phyloP scores from a whole-genome alignment of 2,888 invertebrate species.

The Noctua janthe region DNA sequence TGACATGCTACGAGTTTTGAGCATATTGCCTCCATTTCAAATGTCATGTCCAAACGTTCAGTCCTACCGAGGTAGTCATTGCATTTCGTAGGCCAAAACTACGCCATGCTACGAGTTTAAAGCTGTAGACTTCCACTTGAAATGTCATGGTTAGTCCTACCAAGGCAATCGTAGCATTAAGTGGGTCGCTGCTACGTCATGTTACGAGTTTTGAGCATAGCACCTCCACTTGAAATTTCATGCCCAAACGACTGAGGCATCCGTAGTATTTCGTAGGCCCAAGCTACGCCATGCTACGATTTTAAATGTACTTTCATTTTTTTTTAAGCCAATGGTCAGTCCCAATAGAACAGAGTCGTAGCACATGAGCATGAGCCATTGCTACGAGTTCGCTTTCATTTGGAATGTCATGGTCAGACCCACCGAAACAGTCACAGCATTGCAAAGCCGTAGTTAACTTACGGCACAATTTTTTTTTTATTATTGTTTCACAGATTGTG shows the following conservation, averaged over 20 bases:
- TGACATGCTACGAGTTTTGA: too few species aligned
- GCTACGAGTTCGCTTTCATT: constrained; percentile 1
- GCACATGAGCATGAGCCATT: neutral
- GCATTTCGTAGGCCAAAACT: neutral
- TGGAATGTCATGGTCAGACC: neutral
- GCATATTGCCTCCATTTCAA: neutral
- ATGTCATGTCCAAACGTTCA: neutral
- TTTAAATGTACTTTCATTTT: neutral
- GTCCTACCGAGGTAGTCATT: neutral
- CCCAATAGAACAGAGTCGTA: neutral
- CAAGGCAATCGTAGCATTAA: neutral
- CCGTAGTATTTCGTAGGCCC: neutral
- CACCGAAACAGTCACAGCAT: neutral
- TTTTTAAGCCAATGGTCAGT: neutral
- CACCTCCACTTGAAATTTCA: neutral
- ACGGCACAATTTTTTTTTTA: neutral
- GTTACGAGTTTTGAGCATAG: neutral
- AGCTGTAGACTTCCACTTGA: neutral
- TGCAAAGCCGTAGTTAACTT: neutral
- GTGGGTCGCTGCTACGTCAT: neutral
- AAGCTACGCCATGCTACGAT: neutral
- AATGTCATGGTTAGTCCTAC: neutral
- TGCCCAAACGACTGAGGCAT: neutral
- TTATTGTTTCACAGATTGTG: constrained; percentile 74
- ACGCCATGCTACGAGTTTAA: neutral